Evolutionary conservation across 2,888 invertebrate genomes (phyloP), one percentile per base, ranked within the genome.

Genomic region (Drosophila fungiperda): DNA sequence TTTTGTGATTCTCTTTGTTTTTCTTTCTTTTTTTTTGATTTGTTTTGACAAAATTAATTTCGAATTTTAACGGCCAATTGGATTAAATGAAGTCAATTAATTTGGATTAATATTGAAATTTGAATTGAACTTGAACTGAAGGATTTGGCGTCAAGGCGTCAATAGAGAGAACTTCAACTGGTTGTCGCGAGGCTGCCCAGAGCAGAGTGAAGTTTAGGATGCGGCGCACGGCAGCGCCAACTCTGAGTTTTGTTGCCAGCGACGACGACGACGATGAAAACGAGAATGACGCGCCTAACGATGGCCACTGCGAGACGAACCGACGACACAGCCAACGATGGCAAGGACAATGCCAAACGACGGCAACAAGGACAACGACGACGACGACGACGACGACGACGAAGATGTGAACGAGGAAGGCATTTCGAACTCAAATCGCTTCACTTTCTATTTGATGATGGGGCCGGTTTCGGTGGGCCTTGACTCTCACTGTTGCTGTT

Each of bases 191-290:
- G 69, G 79, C 75, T 83, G 76, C 77, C 73, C 67, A 66, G 53
- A 74, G 69, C 73, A 71, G 69, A 76, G 73, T 82, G 68, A 74
- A 66, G 59, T 52, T 75, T 40, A 55, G 68, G 65, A 71, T 78
- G 64, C 66, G 59, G 49, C 59, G 65, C 67, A 68, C 74, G 49
- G 57, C 48, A 68, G 53, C 60, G 53, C 42, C 54, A 64, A 61
- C 60, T 68, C 57, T 70, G 69, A 50, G 49, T 75, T 78, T 53
- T 72, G 72, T 61, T 71, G 69, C 87, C 87, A 87, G 83, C 85
- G 78, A 73, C 82, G 73, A 87, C 82, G 73, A 87, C 83, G 76
- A 88, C 85, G 84, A 78, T 83, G 86, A 73, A 74, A 71, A 83
- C 88, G 86, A 83, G 82, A 86, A 88, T 83, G 79, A 79, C 68